Conservation (phyloP, 2,113 vertebrate genomes). For the Dryoscopus gambensis region DNA sequence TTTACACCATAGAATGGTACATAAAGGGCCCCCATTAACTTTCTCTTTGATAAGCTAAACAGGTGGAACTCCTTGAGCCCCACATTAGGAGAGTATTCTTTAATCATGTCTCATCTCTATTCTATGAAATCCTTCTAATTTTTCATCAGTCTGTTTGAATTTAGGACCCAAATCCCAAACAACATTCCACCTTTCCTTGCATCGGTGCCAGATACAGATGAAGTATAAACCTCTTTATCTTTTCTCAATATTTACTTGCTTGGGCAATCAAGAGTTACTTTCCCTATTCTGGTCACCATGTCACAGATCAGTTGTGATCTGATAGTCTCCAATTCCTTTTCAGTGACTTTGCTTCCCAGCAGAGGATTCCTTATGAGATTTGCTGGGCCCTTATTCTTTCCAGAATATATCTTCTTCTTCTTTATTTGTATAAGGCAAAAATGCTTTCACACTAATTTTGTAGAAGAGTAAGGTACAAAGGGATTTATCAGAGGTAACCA, state of each 20-base stretch:
- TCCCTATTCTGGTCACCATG: not conserved
- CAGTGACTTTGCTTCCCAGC: not conserved
- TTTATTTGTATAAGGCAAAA: not conserved
- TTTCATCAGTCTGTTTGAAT: not conserved
- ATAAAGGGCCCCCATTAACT: not conserved
- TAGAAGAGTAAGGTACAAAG: not conserved
- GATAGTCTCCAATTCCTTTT: not conserved
- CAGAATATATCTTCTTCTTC: not conserved
- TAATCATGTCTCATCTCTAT: not conserved
- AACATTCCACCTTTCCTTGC: not conserved
- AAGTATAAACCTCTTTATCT: not conserved
- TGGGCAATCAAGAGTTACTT: not conserved
- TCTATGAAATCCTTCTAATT: not conserved
- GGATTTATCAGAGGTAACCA: not conserved
- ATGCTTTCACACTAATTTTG: not conserved
- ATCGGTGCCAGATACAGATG: not conserved
- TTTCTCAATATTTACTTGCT: not conserved
- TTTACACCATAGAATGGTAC: not conserved
- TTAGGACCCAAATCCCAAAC: not conserved
- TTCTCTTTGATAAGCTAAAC: conserved; percentile 11
- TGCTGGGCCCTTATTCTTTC: not conserved
- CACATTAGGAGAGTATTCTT: not conserved
- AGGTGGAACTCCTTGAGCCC: not conserved
- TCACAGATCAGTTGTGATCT: not conserved
- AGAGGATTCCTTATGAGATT: not conserved